Evolutionary conservation across 2,888 invertebrate genomes (phyloP), one percentile per base, ranked within the genome.

Genomic region (Drosophila helvetica): DNA sequence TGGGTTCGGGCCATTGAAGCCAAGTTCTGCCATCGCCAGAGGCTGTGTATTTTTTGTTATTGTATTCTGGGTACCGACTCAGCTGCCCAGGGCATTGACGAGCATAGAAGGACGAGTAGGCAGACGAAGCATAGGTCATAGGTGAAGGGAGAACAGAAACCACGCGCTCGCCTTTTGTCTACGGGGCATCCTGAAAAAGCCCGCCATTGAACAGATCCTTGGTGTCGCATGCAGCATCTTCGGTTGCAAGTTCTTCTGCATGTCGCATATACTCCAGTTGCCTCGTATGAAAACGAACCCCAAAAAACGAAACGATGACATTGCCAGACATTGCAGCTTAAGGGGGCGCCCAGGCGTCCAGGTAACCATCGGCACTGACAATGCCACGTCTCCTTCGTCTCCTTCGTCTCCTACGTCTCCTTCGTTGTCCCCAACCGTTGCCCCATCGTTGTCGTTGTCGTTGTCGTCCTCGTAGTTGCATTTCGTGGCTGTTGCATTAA

Each of bases 401-500:
- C 38, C 45, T n/a, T 54, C 56, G 52, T 58, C 50, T 19, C 25
- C 52, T 18, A 38, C 43, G 15, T 45, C 45, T n/a, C 4, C 46
- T 15, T 15, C 2, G 19, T 22, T 22, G 22, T n/a, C 17, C 18
- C 30, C 46, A 19, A 22, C 22, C 22, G 22, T 57, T n/a, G 25
- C 25, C 55, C 33, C 6, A 3, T 56, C 42, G 1, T 3, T 18
- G 12, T 7, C 25, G 25, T 22, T 30, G 12, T 25, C 19, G 22
- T 33, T 47, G 22, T 12, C 30, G 19, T 19, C 48, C 18, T 17
- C 45, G 54, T 51, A 61, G 74, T 65, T 65, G 77, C 77, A 61
- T 69, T 70, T 75, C 70, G 75, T 71, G 77, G 77, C 65, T 69
- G 80, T 77, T 78, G 78, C 80, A 64, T 63, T 64, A 54, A 67